Evolutionary conservation across 2,113 vertebrate species (phyloP).

Genomic region (Tetraodon nigroviridis): DNA sequence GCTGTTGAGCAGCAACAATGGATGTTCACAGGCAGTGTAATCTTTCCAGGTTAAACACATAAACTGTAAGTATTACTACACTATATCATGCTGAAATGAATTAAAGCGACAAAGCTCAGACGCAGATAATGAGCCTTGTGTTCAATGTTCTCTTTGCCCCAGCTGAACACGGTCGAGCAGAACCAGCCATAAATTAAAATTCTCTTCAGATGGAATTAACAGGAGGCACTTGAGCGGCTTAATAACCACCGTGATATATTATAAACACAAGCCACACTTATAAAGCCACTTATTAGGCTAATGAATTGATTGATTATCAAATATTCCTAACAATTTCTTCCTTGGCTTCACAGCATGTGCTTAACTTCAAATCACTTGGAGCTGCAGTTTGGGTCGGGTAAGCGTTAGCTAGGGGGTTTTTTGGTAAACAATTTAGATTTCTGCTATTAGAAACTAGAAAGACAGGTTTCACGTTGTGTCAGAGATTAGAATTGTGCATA

Average conservation of each 20-base stretch:
- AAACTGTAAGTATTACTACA: constrained; percentile 18
- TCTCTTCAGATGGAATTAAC: constrained; percentile 29
- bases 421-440: no score
- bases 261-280: constrained; percentile 26
- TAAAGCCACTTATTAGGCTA: constrained; percentile 24
- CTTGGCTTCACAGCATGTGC: neutral
- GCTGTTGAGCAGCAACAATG: neutral
- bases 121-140: constrained; percentile 14
- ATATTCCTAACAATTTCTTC: constrained; percentile 5
- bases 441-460: neutral
- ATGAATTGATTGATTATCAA: constrained; percentile 14
- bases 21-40: neutral
- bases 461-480: neutral
- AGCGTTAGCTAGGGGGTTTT: no score
- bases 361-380: constrained; percentile 1
- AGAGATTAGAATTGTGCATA: neutral
- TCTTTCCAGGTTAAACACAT: constrained; percentile 10
- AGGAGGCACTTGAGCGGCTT: constrained; percentile 21
- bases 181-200: constrained; percentile 27
- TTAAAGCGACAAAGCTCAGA: constrained; percentile 1
- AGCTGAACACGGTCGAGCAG: constrained; percentile 26
- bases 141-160: neutral
- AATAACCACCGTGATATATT: constrained; percentile 22
- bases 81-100: constrained; percentile 8
- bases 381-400: no score